Conservation (phyloP, 2,113 vertebrate genomes). For the human (Homo sapiens) region GRCh38 chr13:100578001-100578500, state of each 20-base stretch:
- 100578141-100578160: background rate
- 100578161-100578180: background rate
- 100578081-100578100: background rate
- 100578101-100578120: background rate
- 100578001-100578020: background rate
- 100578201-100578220: background rate
- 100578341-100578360: background rate
- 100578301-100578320: background rate
- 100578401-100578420: background rate
- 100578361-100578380: background rate
- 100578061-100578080: background rate
- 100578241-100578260: background rate
- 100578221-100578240: background rate
- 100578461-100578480: background rate
- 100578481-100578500: constrained; percentile 23
- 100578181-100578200: background rate
- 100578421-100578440: background rate
- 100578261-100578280: background rate
- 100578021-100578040: background rate
- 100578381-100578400: background rate
- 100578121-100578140: background rate
- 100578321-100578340: background rate
- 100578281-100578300: background rate
- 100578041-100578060: background rate
- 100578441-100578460: constrained; percentile 40